A percentile compares a stretch with the other conserved stretches of the same genome.
Conservation (phyloP, 2,797 vertebrate species). For the Notoglanidium macrostoma region DNA sequence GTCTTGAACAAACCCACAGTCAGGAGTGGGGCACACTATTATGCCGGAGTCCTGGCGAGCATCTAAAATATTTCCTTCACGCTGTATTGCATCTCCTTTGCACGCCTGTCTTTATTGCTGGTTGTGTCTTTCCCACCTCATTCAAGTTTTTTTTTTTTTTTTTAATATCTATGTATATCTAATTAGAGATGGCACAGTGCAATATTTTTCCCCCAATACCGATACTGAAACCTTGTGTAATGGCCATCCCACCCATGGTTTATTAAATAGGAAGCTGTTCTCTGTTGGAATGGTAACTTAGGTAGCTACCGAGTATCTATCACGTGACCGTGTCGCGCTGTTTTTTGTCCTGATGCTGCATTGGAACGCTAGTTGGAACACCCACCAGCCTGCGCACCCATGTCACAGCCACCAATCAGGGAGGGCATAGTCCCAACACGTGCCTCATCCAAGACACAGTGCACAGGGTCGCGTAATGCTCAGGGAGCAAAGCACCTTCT, state of each 20-base stretch:
- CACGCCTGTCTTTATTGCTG: neutral
- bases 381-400: neutral
- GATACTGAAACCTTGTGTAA: neutral
- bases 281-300: neutral
- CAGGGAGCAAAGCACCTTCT: neutral
- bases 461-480: no score
- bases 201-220: neutral
- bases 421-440: no score
- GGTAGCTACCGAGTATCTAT: neutral
- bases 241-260: neutral
- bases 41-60: neutral
- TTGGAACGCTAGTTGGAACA: neutral
- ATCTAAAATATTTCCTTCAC: neutral
- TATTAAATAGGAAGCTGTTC: neutral
- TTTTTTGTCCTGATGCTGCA: neutral
- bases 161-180: neutral
- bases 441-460: no score
- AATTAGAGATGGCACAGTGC: neutral
- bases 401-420: neutral
- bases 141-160: neutral
- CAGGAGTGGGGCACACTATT: neutral
- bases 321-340: neutral
- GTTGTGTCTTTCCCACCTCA: neutral
- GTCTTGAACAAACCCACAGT: neutral
- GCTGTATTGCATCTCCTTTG: slow-evolving; percentile 1